Conservation (phyloP, 2,113 vertebrate genomes). For the Macquaria australasica region DNA sequence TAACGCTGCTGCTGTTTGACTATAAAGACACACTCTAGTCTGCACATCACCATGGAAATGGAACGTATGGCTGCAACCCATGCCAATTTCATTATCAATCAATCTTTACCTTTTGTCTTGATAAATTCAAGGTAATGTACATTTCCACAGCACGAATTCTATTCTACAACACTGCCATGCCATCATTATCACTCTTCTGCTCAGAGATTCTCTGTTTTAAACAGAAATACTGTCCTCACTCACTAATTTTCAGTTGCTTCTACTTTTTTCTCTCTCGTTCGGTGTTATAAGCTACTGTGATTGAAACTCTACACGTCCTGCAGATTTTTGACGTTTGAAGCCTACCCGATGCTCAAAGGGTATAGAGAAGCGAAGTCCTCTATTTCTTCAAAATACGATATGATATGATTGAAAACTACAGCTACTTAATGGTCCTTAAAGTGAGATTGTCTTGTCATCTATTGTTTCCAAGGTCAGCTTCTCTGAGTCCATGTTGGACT, state of each 20-base stretch:
- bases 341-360: neutral
- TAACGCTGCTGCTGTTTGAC: neutral
- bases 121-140: neutral
- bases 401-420: neutral
- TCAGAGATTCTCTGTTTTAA: neutral
- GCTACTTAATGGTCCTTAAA: neutral
- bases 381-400: too few relatives aligned
- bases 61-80: neutral
- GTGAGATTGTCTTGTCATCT: neutral
- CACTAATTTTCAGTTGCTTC: neutral
- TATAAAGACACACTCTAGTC: too few relatives aligned
- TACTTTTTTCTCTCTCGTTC: neutral
- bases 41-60: neutral
- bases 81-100: neutral
- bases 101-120: neutral
- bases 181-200: too few relatives aligned
- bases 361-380: too few relatives aligned
- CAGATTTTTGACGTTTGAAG: neutral
- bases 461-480: neutral
- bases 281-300: neutral
- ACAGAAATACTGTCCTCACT: neutral
- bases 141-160: neutral
- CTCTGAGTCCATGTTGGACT: too few relatives aligned
- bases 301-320: neutral
- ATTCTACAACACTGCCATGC: neutral